Conservation (phyloP, 2,797 vertebrate species). For the Phalanger gymnotis region DNA sequence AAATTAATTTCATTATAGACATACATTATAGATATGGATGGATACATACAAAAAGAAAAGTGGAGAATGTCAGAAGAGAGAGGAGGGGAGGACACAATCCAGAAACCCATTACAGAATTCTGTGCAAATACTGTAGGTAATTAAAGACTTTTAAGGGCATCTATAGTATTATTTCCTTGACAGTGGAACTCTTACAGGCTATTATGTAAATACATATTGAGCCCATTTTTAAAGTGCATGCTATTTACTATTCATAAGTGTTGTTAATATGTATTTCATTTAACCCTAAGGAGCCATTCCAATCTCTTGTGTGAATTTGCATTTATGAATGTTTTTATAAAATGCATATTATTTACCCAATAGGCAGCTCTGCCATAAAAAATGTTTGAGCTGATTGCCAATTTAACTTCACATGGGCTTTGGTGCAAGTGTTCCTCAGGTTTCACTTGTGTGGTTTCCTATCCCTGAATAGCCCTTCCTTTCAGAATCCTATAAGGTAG, state of each 20-base stretch:
- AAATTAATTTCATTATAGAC: constrained; percentile 66
- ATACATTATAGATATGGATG: constrained; percentile 54
- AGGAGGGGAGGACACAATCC: constrained; percentile 63
- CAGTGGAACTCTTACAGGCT: constrained; percentile 69
- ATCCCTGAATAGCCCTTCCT: constrained; percentile 66
- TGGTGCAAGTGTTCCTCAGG: constrained; percentile 52
- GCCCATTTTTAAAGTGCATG: constrained; percentile 66
- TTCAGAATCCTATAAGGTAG: constrained; percentile 51
- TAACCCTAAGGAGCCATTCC: constrained; percentile 77
- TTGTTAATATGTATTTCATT: constrained; percentile 75
- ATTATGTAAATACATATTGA: constrained; percentile 69
- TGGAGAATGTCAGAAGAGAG: constrained; percentile 44
- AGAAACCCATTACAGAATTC: constrained; percentile 74
- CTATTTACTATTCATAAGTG: constrained; percentile 73
- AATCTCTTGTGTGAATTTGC: constrained; percentile 78
- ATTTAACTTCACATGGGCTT: constrained; percentile 70
- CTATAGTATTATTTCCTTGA: constrained; percentile 72
- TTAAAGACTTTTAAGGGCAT: constrained; percentile 70
- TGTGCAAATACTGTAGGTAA: constrained; percentile 68
- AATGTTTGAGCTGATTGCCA: constrained; percentile 71
- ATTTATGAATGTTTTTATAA: constrained; percentile 75
- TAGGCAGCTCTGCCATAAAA: constrained; percentile 67
- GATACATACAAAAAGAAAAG: constrained; percentile 70
- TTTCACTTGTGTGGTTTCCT: constrained; percentile 3
- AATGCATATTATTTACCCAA: constrained; percentile 74